Base-by-base conservation (phyloP, 2,888 invertebrate genomes). In the Zygogramma bicolorata region DNA sequence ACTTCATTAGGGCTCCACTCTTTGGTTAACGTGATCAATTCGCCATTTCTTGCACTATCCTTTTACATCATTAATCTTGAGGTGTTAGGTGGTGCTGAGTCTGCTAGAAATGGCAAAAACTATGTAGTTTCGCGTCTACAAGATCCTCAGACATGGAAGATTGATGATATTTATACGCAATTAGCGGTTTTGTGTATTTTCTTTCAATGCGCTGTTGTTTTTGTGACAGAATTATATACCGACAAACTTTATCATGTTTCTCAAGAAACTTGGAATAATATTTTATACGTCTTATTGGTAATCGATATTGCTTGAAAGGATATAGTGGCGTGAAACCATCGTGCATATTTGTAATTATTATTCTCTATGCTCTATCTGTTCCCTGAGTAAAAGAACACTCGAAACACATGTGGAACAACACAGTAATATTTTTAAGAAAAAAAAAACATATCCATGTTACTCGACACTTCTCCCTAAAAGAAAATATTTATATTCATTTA, bases 41-140 rank as follows among this genome's bases (percentile, higher is more conserved):
- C 15, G 25, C 29, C 6, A 20, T 63, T 63, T 46, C 63, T 63
- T 46, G 20, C 25, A 63, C 25, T 27, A 29, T 49, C 63, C 46
- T 63, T 67, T 31, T 20, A 67, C 42, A 67, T 59, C 67, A 67
- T 67, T 46, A 67, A 67, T 67, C 67, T 46, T 22, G 29, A 67
- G 59, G 20, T 42, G 67, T 67, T 49, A 29, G 46, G 42, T 53
- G 22, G 20, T 59, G 29, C 59, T 22, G 59, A 67, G 59, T 67
- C 29, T 59, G 18, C 46, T 42, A 15, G 20, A 18, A 18, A 25
- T 20, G 5, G 25, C 67, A 67, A 67, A 67, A 60, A 67, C 67
- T 40, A 58, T 59, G 31, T 40, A 60, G 18, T 67, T 67, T 59
- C 42, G 6, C 49, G 29, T 67, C 60, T 66, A 29, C 67, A 31